A percentile compares a stretch with the other conserved stretches of the same genome.
Conservation (phyloP, 1,140 invertebrate species). For the Glossosoma conforme region DNA sequence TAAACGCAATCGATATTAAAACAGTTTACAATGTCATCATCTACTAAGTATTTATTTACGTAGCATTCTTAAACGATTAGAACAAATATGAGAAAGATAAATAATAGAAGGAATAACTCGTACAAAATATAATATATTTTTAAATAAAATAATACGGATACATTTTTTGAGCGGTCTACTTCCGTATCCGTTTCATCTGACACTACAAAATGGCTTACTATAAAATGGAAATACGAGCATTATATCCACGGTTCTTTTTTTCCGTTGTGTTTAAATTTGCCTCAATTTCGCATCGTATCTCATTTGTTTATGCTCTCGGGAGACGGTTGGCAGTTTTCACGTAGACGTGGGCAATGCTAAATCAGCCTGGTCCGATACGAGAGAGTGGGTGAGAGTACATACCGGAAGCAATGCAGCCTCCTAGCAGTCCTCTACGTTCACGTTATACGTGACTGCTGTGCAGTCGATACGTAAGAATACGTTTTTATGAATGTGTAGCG, state of each 20-base stretch:
- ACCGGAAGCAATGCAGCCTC: no score
- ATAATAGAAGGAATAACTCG: no score
- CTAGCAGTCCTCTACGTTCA: not conserved
- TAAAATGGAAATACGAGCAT: constrained; percentile 30
- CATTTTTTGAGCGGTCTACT: not conserved
- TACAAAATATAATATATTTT: not conserved
- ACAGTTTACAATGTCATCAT: no score
- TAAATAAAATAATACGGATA: not conserved
- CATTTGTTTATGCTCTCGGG: constrained; percentile 32
- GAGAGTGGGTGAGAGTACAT: not conserved
- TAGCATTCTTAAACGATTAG: no score
- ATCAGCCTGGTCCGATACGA: constrained; percentile 23
- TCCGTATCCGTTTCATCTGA: constrained; percentile 3
- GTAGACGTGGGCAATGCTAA: constrained; percentile 32
- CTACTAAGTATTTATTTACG: no score
- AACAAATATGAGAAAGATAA: no score
- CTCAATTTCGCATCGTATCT: constrained; percentile 33
- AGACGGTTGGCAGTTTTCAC: constrained; percentile 32
- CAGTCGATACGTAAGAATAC: no score
- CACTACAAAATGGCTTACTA: constrained; percentile 25
- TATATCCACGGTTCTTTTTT: constrained; percentile 27
- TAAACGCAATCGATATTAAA: no score
- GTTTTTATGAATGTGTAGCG: no score
- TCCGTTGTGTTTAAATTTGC: constrained; percentile 30
- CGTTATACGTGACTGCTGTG: constrained; percentile 15